A percentile compares a stretch with the other conserved stretches of the same genome.
These are phyloP conservation scores for Diachasmimorpha longicaudata DNA, from an alignment of 1,140 invertebrate species.

Conservation along the genomic window DNA sequence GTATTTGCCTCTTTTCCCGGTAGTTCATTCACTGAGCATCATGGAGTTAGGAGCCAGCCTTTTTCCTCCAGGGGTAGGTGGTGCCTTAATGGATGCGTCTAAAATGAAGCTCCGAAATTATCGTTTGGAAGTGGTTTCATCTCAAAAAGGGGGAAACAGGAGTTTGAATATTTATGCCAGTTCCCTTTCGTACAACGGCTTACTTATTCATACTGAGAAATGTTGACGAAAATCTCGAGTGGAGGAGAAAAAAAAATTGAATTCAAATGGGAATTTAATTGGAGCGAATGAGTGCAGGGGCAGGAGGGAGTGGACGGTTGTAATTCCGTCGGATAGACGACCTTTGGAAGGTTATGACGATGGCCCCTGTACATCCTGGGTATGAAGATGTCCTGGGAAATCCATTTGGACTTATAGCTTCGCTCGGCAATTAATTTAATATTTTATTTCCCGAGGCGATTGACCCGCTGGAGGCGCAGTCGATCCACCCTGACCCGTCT, in stretches of 20 bases:
- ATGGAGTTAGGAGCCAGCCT: neutral
- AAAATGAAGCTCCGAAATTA: conserved; percentile 32
- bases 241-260: neutral
- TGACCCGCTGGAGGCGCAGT: neutral
- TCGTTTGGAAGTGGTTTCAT: conserved; percentile 14
- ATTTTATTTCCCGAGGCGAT: conserved; percentile 23
- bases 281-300: too few species aligned
- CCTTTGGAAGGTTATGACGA: too few species aligned
- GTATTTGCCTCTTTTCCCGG: neutral
- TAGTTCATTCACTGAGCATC: neutral
- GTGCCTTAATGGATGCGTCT: conserved; percentile 30
- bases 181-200: neutral
- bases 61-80: neutral
- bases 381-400: neutral
- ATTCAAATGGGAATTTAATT: conserved; percentile 4
- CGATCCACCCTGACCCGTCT: neutral
- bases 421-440: conserved; percentile 25
- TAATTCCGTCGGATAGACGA: neutral
- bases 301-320: too few species aligned
- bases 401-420: conserved; percentile 13
- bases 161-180: conserved; percentile 31
- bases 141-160: conserved; percentile 9
- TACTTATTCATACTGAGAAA: neutral
- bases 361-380: too few species aligned
- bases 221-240: neutral